Percentiles rank a stretch among this genome's conserved stretches.
Evolutionary conservation across 2,888 invertebrate genomes (phyloP).

Genomic region (Chrysodeixis includens): DNA sequence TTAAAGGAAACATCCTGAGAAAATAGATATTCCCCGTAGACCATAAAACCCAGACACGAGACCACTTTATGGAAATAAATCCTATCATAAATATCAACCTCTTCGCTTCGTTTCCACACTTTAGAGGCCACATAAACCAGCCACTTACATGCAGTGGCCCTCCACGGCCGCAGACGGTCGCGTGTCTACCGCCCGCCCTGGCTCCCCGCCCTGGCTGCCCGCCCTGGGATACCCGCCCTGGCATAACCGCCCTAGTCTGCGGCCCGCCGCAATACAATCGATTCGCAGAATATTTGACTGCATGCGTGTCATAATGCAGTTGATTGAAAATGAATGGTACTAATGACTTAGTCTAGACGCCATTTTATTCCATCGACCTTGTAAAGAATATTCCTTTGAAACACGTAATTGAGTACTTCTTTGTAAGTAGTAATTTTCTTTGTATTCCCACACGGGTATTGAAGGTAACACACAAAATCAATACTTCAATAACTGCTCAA

Average conservation of each 20-base stretch:
- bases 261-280: slow-evolving; percentile 19
- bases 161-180: slow-evolving; percentile 35
- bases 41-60: background rate
- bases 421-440: background rate
- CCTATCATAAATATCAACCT: background rate
- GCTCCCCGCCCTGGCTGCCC: slow-evolving; percentile 9
- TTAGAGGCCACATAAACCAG: background rate
- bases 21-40: background rate
- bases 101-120: background rate
- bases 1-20: no score
- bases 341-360: background rate
- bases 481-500: background rate
- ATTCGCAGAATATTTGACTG: slow-evolving; percentile 8
- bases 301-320: slow-evolving; percentile 3
- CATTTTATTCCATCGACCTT: background rate
- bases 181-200: slow-evolving; percentile 30
- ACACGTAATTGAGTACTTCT: no score
- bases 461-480: background rate
- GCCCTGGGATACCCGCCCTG: slow-evolving; percentile 6
- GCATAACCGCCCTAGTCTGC: slow-evolving; percentile 8
- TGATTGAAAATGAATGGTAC: background rate
- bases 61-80: background rate
- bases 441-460: background rate
- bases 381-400: background rate
- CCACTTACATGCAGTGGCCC: slow-evolving; percentile 29